phyloP scores from a whole-genome alignment of 2,888 invertebrate genomes.

The Rhynchonema sp. region DNA sequence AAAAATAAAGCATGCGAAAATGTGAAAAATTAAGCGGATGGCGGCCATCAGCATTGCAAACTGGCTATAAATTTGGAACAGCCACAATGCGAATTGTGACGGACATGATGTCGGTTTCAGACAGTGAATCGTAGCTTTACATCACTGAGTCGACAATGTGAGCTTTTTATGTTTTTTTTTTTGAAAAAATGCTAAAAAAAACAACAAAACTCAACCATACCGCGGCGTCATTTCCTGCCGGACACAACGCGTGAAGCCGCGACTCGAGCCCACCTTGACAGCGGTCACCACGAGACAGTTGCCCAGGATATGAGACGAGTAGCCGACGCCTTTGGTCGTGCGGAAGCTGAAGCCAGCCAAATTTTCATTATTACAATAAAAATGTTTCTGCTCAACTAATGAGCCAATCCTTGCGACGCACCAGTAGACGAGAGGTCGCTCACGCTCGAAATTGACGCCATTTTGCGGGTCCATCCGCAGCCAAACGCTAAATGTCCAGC shows the following conservation, averaged over 20 bases:
- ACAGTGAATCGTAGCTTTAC: no score
- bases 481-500: slow-evolving; percentile 99
- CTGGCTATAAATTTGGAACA: no score
- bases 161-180: no score
- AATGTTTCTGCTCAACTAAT: background rate
- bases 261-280: slow-evolving; percentile 11
- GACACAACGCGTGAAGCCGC: background rate
- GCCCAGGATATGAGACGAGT: slow-evolving; percentile 96
- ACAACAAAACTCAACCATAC: background rate
- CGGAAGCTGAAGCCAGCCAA: slow-evolving; percentile 57
- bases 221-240: slow-evolving; percentile 26
- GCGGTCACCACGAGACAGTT: slow-evolving; percentile 70
- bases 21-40: no score
- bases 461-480: slow-evolving; percentile 93
- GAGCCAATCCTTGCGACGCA: slow-evolving; percentile 35
- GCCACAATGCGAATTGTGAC: no score
- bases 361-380: background rate
- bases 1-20: no score
- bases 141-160: no score
- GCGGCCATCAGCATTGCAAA: no score
- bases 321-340: slow-evolving; percentile 94
- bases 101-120: no score
- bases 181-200: no score
- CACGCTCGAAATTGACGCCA: slow-evolving; percentile 92
- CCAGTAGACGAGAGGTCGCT: slow-evolving; percentile 96